phyloP scores from a whole-genome alignment of 2,888 invertebrate species.

The Adelphocoris suturalis region DNA sequence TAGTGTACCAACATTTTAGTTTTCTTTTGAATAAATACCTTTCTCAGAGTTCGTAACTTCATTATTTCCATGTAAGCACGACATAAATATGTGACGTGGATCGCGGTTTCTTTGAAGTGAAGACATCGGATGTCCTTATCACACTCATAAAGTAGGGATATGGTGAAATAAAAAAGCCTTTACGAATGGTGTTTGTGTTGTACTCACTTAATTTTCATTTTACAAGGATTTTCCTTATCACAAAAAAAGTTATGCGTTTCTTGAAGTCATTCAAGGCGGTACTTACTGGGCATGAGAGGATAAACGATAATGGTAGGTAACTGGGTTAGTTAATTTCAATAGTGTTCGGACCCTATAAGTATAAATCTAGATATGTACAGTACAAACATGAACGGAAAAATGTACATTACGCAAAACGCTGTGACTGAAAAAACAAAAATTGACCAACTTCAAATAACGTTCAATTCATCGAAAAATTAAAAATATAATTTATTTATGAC shows the following conservation, averaged over 20 bases:
- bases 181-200: neutral
- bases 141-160: neutral
- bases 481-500: constrained; percentile 23
- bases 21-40: constrained; percentile 15
- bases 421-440: constrained; percentile 22
- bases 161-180: neutral
- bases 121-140: no score
- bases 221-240: constrained; percentile 28
- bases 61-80: neutral
- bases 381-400: neutral
- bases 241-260: neutral
- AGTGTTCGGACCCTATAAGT: constrained; percentile 11
- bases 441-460: neutral
- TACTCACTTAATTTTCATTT: neutral
- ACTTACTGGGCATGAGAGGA: neutral
- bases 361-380: constrained; percentile 38
- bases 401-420: constrained; percentile 36
- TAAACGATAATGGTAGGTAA: neutral
- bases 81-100: neutral
- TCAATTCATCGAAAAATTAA: constrained; percentile 11
- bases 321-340: neutral
- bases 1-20: neutral
- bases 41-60: neutral
- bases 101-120: no score
- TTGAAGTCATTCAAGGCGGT: neutral